Percentiles rank a stretch among this genome's conserved stretches.
Conservation (phyloP, 2,797 vertebrate genomes). For the Poecilia picta region DNA sequence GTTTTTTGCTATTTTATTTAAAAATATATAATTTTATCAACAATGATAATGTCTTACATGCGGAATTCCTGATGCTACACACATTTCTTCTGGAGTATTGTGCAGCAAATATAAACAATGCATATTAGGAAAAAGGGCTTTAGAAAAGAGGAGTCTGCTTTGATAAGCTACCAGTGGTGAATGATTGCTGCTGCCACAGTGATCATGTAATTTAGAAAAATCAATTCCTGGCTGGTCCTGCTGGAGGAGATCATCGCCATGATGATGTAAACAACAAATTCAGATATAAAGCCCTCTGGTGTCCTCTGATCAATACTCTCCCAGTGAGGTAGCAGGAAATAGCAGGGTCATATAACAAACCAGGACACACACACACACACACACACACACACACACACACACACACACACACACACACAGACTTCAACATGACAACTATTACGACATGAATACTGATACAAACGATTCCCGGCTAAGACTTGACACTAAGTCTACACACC, state of each 20-base stretch:
- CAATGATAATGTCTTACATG: background rate
- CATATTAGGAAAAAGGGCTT: background rate
- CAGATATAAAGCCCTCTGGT: slow-evolving; percentile 45
- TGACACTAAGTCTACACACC: background rate
- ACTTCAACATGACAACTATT: slow-evolving; percentile 31
- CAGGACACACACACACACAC: no score
- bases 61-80: background rate
- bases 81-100: background rate
- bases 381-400: no score
- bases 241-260: slow-evolving; percentile 20
- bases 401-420: no score
- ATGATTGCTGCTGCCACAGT: slow-evolving; percentile 13
- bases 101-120: background rate
- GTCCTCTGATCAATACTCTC: slow-evolving; percentile 58
- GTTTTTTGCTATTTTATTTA: background rate
- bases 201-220: slow-evolving; percentile 37
- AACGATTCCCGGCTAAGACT: background rate
- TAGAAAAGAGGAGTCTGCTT: background rate
- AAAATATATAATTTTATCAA: background rate
- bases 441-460: slow-evolving; percentile 9
- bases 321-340: slow-evolving; percentile 37
- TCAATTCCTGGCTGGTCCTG: slow-evolving; percentile 40
- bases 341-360: slow-evolving; percentile 51
- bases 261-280: slow-evolving; percentile 54
- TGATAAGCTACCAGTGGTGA: slow-evolving; percentile 4